Base-by-base conservation (phyloP, 2,113 vertebrate genomes). In the Ailurus styani region DNA sequence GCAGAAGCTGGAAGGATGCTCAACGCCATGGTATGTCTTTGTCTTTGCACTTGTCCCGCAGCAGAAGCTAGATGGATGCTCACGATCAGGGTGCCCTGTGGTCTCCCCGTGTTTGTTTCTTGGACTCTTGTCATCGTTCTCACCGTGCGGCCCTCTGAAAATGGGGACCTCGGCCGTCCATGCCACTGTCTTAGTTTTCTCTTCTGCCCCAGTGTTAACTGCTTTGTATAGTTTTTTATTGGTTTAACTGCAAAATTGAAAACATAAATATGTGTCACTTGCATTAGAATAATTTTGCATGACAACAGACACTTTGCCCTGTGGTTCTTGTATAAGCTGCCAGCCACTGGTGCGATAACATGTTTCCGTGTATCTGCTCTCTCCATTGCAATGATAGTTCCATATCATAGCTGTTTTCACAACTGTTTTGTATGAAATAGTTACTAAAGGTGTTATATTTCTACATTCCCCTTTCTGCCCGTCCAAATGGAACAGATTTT, bases 361-460 rank as follows among this genome's bases (percentile, higher is more conserved):
- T 96, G 83, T 97, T 97, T 79, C 95, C 81, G 93, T 72, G 81
- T 77, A 92, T 86, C 52, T 93, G 62, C 91, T 89, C 18, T 94
- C 79, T 94, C 78, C 85, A 37, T 75, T 50, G 94, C 89, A 94
- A 21, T 17, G 10, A 20, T 45, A 84, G 29, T 23, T 90, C 94
- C 83, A 72, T 73, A 93, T 92, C 12, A 29, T 73, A 90, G 87
- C 94, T 96, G 75, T 94, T 97, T 90, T 97, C 81, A 93, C 90
- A 94, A 9, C 81, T 81, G 34, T 90, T 97, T 68, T 87, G 92
- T 60, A 85, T 73, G 15, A 89, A 97, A 77, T 97, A 29, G 50
- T 72, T 95, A 54, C 79, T 92, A 90, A 95, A 75, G 40, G 54
- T 94, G 96, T 94, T 97, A 84, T 90, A 23, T 90, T 83, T 96